phyloP scores from a whole-genome alignment of 2,113 vertebrate species.

The Trogon surrucura region DNA sequence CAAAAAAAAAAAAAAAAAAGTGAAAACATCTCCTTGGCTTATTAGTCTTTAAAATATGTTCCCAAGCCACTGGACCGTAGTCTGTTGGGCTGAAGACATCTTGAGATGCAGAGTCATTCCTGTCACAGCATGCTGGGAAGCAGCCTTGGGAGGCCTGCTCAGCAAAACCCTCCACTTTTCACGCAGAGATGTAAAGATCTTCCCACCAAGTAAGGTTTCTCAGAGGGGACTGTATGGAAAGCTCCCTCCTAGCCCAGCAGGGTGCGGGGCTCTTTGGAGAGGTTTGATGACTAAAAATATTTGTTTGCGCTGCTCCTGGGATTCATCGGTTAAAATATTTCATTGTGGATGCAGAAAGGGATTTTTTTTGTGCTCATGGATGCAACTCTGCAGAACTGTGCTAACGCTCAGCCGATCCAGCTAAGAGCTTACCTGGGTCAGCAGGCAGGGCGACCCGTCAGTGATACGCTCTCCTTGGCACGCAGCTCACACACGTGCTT shows the following conservation, averaged over 20 bases:
- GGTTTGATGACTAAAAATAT: neutral
- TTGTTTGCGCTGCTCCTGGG: neutral
- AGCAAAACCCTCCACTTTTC: neutral
- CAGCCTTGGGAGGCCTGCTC: neutral
- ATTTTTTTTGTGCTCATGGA: neutral
- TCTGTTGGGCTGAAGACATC: neutral
- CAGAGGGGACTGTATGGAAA: neutral
- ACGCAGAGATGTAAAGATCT: neutral
- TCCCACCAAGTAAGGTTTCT: neutral
- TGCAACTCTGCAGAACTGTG: neutral
- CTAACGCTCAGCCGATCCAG: accelerated
- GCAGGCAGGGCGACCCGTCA: neutral
- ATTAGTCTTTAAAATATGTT: constrained; percentile 44
- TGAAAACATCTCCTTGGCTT: constrained; percentile 20
- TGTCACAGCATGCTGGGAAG: neutral
- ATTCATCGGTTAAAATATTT: neutral
- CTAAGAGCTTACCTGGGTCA: neutral
- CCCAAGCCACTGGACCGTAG: neutral
- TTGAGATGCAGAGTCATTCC: neutral
- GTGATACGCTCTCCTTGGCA: neutral
- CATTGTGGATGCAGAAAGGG: neutral
- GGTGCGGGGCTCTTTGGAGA: neutral
- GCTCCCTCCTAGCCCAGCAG: neutral
- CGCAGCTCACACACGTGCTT: neutral
- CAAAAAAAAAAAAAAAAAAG: neutral